Evolutionary conservation across 2,888 invertebrate genomes (phyloP).

Genomic region (Periphyllus acericola): DNA sequence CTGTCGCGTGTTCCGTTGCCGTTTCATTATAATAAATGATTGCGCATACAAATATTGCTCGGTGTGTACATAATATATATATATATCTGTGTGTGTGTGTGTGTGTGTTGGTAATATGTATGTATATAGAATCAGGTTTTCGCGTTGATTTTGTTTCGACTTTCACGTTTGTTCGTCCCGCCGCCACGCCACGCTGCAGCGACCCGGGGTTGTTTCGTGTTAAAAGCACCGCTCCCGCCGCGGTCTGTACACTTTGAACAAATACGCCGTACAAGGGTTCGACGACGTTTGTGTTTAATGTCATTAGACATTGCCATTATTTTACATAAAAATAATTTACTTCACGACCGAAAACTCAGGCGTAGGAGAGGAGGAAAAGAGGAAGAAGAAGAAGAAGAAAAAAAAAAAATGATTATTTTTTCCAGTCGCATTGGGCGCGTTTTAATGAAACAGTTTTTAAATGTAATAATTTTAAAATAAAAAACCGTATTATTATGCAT

Average conservation of each 20-base stretch:
- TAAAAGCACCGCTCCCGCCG: neutral
- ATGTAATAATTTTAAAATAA: neutral
- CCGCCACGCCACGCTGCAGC: neutral
- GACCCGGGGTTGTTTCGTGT: neutral
- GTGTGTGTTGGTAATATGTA: neutral
- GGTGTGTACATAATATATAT: neutral
- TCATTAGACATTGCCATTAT: neutral
- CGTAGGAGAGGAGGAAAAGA: neutral
- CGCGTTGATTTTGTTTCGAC: conserved; percentile 9
- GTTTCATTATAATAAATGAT: conserved; percentile 53
- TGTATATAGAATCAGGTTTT: conserved; percentile 4
- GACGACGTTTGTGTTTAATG: neutral
- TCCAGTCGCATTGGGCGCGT: neutral
- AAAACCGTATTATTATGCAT: conserved; percentile 26
- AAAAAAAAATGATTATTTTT: neutral
- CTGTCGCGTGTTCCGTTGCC: conserved; percentile 27
- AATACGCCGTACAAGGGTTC: neutral
- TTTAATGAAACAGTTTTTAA: neutral
- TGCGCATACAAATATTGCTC: neutral
- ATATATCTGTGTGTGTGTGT: neutral
- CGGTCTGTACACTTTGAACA: neutral
- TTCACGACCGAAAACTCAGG: neutral
- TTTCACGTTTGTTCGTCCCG: conserved; percentile 1
- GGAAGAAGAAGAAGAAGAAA: neutral
- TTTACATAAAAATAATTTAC: neutral